Conservation (phyloP, 2,113 vertebrate species). For the Marcusenius ussheri region DNA sequence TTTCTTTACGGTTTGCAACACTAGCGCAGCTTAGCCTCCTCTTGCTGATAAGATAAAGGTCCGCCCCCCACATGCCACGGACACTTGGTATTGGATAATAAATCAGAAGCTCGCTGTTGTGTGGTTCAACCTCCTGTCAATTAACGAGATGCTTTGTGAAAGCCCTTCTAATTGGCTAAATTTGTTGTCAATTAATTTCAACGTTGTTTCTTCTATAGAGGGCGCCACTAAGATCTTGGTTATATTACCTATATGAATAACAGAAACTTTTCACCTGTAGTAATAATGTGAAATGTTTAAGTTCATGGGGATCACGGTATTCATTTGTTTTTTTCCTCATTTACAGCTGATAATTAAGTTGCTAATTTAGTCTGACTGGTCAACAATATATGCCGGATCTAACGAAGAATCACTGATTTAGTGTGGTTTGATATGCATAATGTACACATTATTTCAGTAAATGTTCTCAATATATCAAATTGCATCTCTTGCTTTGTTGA, state of each 20-base stretch:
- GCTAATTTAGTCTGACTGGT: neutral
- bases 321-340: neutral
- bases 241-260: conserved; percentile 6
- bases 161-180: conserved; percentile 44
- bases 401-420: neutral
- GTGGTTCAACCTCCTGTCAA: conserved; percentile 31
- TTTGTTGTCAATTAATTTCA: conserved; percentile 32
- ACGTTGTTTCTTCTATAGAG: neutral
- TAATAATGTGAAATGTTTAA: neutral
- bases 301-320: neutral
- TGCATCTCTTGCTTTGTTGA: neutral
- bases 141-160: conserved; percentile 26
- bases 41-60: conserved; percentile 27
- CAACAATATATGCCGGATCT: neutral
- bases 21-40: conserved; percentile 39
- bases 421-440: neutral
- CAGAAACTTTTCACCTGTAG: neutral
- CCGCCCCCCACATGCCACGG: conserved; percentile 25
- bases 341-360: neutral
- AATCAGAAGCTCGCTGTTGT: neutral
- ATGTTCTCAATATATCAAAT: neutral
- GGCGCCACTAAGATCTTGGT: conserved; percentile 33
- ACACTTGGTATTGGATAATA: conserved; percentile 37
- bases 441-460: neutral
- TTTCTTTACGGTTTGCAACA: conserved; percentile 79